Base-by-base conservation (phyloP, 1,140 invertebrate genomes). In the Apis cerana region DNA sequence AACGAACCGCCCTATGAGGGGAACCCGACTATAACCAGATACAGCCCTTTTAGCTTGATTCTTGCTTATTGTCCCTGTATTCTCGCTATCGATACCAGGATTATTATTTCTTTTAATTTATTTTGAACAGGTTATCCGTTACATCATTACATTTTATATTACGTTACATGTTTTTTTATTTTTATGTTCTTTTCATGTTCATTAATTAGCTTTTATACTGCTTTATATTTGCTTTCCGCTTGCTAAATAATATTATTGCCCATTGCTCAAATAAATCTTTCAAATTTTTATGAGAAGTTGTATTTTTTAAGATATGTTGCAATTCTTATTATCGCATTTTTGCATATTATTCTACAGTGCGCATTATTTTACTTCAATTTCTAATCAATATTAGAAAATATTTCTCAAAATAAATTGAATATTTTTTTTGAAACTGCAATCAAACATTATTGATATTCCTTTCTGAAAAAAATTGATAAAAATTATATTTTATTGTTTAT, bases 181-280 rank as follows among this genome's bases (percentile, higher is more conserved):
- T 15, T 11, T 19, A 8, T 33, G 33, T 17, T 64, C 2, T 12
- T 23, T 1, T 48, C 11, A 7, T 9, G 11, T 21, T 61, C 21
- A 5, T 74, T 80, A 80, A 75, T 75, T 75, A 80, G 21, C 15
- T 80, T 48, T 75, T 75, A 80, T 74, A n/a, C 78, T 33, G 50
- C 52, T 80, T 75, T n/a, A n/a, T n/a, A n/a, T n/a, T n/a, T n/a
- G n/a, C n/a, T n/a, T 56, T n/a, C 23, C 11, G 27, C 27, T 52
- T 61, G 59, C n/a, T 58, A 74, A 80, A 19, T 58, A 27, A 3
- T 19, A 12, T n/a, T n/a, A 7, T 17, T 17, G 5, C 9, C 23
- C 5, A 23, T 21, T 61, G 17, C 23, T 27, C 77, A 19, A 48
- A 11, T 17, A 43, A 54, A 74, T n/a, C 67, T 65, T 80, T 80